Percentiles rank a stretch among this genome's conserved stretches.
Conservation (phyloP, 1,140 invertebrate species). For the Solenopsis fugax region DNA sequence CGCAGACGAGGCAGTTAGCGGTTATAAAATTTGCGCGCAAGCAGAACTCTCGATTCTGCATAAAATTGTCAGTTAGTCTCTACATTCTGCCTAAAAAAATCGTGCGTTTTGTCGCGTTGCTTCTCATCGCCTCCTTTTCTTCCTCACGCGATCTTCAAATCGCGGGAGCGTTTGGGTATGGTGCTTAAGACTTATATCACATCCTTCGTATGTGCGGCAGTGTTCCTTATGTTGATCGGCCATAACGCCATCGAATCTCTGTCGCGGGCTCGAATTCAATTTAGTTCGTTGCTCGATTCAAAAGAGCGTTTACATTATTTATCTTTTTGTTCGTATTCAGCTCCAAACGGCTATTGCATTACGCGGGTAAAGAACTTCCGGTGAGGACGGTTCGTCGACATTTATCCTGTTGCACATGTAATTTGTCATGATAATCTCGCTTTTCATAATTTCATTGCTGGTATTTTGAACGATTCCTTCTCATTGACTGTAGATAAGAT, state of each 20-base stretch:
- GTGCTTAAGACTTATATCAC: constrained; percentile 78
- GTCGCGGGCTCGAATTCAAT: constrained; percentile 33
- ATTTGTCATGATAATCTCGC: background rate
- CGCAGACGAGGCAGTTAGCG: constrained; percentile 58
- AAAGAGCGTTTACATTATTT: constrained; percentile 2
- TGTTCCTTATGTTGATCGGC: constrained; percentile 67
- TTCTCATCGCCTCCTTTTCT: background rate
- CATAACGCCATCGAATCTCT: constrained; percentile 34
- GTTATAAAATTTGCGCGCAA: constrained; percentile 43
- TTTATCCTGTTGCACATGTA: background rate
- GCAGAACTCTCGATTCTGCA: constrained; percentile 48
- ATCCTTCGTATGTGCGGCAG: constrained; percentile 80
- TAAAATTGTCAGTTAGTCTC: constrained; percentile 34
- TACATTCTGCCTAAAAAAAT: constrained; percentile 10
- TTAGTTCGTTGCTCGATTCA: constrained; percentile 44
- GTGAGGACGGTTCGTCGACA: constrained; percentile 25
- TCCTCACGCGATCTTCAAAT: background rate
- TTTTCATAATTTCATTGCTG: background rate
- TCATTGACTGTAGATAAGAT: background rate
- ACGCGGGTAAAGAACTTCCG: background rate
- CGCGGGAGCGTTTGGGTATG: constrained; percentile 12
- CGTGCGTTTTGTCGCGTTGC: background rate
- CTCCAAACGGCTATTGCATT: background rate
- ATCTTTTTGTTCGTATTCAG: background rate
- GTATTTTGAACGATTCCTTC: background rate